Percentiles rank a stretch among this genome's conserved stretches.
Evolutionary conservation across 2,888 invertebrate species (phyloP).

Genomic region (Horisme vitalbata): DNA sequence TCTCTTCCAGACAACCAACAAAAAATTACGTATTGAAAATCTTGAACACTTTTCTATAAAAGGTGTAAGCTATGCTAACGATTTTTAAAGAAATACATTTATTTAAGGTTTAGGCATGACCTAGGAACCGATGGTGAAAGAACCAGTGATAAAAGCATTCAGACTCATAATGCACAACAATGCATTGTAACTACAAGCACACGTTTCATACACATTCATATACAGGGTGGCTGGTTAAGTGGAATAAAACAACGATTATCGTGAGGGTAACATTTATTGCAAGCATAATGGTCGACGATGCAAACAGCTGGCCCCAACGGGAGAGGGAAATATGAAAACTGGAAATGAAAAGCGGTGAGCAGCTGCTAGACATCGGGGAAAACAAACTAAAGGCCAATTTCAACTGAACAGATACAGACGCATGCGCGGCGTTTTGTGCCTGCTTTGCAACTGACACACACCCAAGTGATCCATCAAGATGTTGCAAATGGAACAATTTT

Average conservation of each 20-base stretch:
- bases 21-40: no score
- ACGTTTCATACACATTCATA: slow-evolving; percentile 30
- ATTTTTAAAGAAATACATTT: no score
- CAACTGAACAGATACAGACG: slow-evolving; percentile 6
- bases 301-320: slow-evolving; percentile 51
- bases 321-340: slow-evolving; percentile 57
- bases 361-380: slow-evolving; percentile 49
- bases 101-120: no score
- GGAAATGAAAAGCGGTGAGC: slow-evolving; percentile 58
- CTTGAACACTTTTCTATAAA: no score
- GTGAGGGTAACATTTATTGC: slow-evolving; percentile 73
- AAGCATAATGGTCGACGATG: slow-evolving; percentile 54
- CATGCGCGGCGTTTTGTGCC: not conserved
- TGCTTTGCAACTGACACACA: not conserved
- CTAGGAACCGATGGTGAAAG: no score
- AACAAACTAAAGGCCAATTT: slow-evolving; percentile 46
- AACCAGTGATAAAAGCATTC: no score
- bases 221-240: slow-evolving; percentile 51
- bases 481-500: no score
- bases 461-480: not conserved
- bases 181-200: slow-evolving; percentile 46
- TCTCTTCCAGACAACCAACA: no score
- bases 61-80: no score
- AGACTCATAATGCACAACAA: no score
- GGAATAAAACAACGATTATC: slow-evolving; percentile 74